A percentile compares a stretch with the other conserved stretches of the same genome.
phyloP scores from a whole-genome alignment of 2,888 invertebrate species.

The Tethea ocularis region DNA sequence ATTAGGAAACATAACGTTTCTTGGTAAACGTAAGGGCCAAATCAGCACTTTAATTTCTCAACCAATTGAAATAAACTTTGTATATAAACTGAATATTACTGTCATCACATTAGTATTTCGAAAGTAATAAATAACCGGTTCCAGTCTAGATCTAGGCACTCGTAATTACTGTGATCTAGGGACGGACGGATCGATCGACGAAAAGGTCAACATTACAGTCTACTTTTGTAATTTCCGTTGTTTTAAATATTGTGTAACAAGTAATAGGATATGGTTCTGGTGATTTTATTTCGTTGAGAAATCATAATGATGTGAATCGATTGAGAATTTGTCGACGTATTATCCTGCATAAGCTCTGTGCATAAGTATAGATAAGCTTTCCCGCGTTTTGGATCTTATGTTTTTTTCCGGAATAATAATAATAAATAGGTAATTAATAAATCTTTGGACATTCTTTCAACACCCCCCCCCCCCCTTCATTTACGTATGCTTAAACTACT shows the following conservation, averaged over 20 bases:
- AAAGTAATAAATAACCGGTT: not conserved
- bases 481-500: too few species aligned
- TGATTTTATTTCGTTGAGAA: not conserved
- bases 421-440: too few species aligned
- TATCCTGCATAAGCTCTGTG: too few species aligned
- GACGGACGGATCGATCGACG: not conserved
- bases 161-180: constrained; percentile 3
- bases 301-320: not conserved
- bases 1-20: too few species aligned
- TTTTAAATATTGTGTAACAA: constrained; percentile 15
- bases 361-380: too few species aligned
- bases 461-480: too few species aligned
- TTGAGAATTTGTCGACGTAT: not conserved
- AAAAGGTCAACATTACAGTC: constrained; percentile 9
- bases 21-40: too few species aligned
- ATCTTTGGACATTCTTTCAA: too few species aligned
- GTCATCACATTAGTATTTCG: not conserved
- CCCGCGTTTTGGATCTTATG: too few species aligned
- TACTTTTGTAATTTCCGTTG: constrained; percentile 4
- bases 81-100: constrained; percentile 2
- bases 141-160: not conserved
- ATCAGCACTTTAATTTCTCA: too few species aligned
- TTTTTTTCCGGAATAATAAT: too few species aligned
- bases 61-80: not conserved
- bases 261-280: not conserved